A percentile compares a stretch with the other conserved stretches of the same genome.
These are phyloP conservation scores for Zaprionus tsacasi DNA, from an alignment of 1,140 invertebrate species.

Conservation along the genomic window DNA sequence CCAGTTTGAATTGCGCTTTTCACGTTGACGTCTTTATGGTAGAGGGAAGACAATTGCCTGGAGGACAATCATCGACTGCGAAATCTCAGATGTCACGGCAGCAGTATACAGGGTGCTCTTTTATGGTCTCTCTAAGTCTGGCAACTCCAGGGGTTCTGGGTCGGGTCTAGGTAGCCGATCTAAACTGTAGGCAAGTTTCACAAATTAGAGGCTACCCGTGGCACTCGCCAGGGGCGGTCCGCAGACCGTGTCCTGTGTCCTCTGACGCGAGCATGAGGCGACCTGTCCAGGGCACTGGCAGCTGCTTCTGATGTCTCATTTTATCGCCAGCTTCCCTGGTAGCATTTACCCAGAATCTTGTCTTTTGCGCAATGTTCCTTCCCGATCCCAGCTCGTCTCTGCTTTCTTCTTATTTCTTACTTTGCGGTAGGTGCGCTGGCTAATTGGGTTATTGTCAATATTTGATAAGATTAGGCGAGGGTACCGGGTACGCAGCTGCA, in stretches of 20 bases:
- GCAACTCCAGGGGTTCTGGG: not conserved
- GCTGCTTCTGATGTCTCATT: constrained; percentile 74
- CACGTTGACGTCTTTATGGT: constrained; percentile 43
- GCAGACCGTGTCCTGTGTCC: constrained; percentile 19
- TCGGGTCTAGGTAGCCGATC: constrained; percentile 16
- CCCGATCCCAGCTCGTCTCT: constrained; percentile 27
- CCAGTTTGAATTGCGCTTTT: constrained; percentile 71
- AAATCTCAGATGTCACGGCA: constrained; percentile 76
- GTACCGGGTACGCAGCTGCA: constrained; percentile 33
- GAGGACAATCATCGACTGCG: constrained; percentile 75
- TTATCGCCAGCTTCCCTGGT: constrained; percentile 74
- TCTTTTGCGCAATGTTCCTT: constrained; percentile 68
- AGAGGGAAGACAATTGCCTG: constrained; percentile 18
- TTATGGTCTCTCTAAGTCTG: constrained; percentile 31
- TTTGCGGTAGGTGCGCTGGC: constrained; percentile 76
- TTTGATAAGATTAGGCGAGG: constrained; percentile 71
- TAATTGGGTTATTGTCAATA: constrained; percentile 81
- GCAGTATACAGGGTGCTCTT: constrained; percentile 48
- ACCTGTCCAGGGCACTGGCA: constrained; percentile 54
- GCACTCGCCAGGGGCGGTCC: constrained; percentile 7
- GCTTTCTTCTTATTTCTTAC: constrained; percentile 24
- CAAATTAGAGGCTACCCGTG: constrained; percentile 71
- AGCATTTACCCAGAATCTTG: constrained; percentile 60
- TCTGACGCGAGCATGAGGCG: too few species aligned
- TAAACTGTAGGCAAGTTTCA: constrained; percentile 80